phyloP scores from a whole-genome alignment of 2,797 vertebrate species.

The Enteromius thamalakanensis region DNA sequence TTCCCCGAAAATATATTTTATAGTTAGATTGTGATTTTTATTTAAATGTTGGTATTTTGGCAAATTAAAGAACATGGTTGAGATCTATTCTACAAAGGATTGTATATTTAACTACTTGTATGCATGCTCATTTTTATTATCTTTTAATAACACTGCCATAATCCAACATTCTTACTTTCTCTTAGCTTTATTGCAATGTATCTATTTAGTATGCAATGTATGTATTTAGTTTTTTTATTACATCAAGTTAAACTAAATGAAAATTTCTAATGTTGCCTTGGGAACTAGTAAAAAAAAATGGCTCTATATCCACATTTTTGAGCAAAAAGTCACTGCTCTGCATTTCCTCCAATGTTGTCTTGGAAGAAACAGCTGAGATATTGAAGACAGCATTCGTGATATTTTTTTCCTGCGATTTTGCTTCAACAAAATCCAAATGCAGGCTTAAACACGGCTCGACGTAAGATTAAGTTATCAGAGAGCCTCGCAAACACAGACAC shows the following conservation, averaged over 20 bases:
- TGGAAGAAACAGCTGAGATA: neutral
- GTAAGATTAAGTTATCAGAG: conserved; percentile 29
- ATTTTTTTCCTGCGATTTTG: neutral
- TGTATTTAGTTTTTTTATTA: neutral
- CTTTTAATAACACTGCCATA: neutral
- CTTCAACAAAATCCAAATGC: neutral
- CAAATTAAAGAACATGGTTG: neutral
- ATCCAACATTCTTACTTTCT: neutral
- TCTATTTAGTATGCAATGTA: too few relatives aligned
- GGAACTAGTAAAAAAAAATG: neutral
- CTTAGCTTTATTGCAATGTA: neutral
- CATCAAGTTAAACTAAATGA: neutral
- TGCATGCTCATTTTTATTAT: neutral
- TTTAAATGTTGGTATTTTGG: neutral
- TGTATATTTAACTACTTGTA: neutral
- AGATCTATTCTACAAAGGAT: neutral
- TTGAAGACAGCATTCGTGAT: neutral
- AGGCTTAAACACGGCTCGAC: neutral
- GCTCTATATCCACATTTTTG: neutral
- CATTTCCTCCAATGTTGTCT: neutral
- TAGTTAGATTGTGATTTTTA: neutral
- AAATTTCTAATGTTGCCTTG: neutral
- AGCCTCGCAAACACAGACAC: conserved; percentile 16
- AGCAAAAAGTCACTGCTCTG: neutral
- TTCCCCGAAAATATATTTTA: neutral